phyloP scores from a whole-genome alignment of 1,140 invertebrate genomes.

The Apis florea region DNA sequence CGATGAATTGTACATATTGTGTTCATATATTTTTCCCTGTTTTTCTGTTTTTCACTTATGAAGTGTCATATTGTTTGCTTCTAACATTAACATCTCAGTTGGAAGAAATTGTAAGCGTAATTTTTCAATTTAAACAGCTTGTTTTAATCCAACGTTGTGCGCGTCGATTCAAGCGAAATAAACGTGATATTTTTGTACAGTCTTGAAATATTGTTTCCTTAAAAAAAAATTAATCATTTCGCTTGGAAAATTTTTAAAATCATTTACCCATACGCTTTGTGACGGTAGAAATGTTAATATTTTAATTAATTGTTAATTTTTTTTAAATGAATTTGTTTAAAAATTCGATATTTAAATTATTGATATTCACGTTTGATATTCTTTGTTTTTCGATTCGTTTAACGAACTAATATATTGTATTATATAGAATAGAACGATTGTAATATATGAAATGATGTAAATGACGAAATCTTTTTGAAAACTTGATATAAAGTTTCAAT shows the following conservation, averaged over 20 bases:
- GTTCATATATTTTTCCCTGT: neutral
- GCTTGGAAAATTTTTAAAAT: neutral
- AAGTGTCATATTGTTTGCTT: neutral
- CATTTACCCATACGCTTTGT: neutral
- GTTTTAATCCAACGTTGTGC: neutral
- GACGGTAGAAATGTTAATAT: neutral
- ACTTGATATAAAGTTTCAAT: neutral
- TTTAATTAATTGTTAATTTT: neutral
- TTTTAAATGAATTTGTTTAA: neutral
- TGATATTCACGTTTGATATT: neutral
- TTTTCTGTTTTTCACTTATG: neutral
- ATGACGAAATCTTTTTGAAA: conserved; percentile 3
- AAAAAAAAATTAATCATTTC: neutral
- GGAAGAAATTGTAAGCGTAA: neutral
- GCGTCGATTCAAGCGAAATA: neutral
- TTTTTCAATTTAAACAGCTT: neutral
- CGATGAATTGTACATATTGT: neutral
- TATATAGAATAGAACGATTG: conserved; percentile 47
- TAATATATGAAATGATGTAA: conserved; percentile 37
- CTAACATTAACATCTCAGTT: neutral
- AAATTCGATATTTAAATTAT: neutral
- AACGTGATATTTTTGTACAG: neutral
- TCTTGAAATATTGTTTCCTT: neutral
- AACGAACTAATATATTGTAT: conserved; percentile 36
- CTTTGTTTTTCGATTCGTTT: conserved; percentile 8